Conservation (phyloP, 2,888 invertebrate species). For the Scaptomyza reducta region DNA sequence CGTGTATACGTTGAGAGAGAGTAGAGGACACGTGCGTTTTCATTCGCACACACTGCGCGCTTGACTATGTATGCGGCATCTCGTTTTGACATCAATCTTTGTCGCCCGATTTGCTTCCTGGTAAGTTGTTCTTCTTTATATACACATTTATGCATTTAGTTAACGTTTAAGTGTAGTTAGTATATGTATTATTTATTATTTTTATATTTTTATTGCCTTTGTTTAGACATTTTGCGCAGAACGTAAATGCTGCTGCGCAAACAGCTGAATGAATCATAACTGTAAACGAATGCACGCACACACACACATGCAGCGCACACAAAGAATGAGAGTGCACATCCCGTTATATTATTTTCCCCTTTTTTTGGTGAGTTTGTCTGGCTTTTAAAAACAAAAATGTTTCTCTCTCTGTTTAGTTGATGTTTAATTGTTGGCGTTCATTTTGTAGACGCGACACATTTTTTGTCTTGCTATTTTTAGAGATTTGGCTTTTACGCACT, state of each 20-base stretch:
- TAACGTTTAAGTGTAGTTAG: slow-evolving; percentile 34
- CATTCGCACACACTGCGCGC: slow-evolving; percentile 58
- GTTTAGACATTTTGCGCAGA: slow-evolving; percentile 63
- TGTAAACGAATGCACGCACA: slow-evolving; percentile 49
- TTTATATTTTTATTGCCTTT: slow-evolving; percentile 36
- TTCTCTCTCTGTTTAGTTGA: slow-evolving; percentile 34
- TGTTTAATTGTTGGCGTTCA: slow-evolving; percentile 46
- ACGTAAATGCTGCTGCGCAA: slow-evolving; percentile 69
- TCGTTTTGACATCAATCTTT: slow-evolving; percentile 76
- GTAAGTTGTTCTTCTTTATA: slow-evolving; percentile 43
- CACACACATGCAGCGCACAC: slow-evolving; percentile 3
- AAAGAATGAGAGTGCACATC: slow-evolving; percentile 26
- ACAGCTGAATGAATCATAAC: slow-evolving; percentile 75
- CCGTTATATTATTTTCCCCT: slow-evolving; percentile 11
- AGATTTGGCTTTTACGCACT: slow-evolving; percentile 39
- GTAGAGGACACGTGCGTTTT: slow-evolving; percentile 74
- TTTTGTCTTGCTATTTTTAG: slow-evolving; percentile 50
- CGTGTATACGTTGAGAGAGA: slow-evolving; percentile 10
- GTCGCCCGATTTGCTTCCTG: slow-evolving; percentile 75
- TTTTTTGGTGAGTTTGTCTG: slow-evolving; percentile 1
- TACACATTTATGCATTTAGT: slow-evolving; percentile 31
- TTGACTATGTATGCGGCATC: slow-evolving; percentile 54
- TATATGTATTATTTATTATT: slow-evolving; percentile 22
- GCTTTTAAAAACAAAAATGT: slow-evolving; percentile 18
- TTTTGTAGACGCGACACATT: slow-evolving; percentile 60